Base-by-base conservation (phyloP, 2,888 invertebrate genomes). In the Microctonus brassicae region DNA sequence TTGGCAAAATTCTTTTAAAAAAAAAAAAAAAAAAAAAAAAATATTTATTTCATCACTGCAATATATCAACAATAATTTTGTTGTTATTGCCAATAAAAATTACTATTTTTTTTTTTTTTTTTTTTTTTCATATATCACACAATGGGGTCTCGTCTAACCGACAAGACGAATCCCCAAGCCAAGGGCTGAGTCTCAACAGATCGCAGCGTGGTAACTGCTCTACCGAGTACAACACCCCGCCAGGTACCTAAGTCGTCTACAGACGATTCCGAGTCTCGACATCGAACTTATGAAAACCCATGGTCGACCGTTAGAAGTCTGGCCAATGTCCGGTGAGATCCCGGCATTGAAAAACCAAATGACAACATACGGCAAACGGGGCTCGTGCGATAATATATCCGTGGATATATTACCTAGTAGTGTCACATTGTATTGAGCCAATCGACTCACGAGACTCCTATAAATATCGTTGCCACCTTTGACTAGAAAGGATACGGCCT, bases 401-500 rank as follows among this genome's bases (percentile, higher is more conserved):
- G 71, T 62, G 66, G 52, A 76, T 66, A 69, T 63, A 68, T 52
- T 74, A 74, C 78, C 76, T 77, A 77, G 75, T 78, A 74, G 67
- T 53, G 24, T 87, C 88, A 88, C 88, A 88, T 82, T 87, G 87
- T 88, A 86, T 88, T 86, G 87, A 88, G 87, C 88, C 88, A 88
- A 84, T 80, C 87, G 87, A 87, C 86, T 87, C 88, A 84, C 87
- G 86, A 86, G 84, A 83, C 88, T 87, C 87, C 84, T 83, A 83
- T 81, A 81, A 75, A 83, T 87, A 89, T 88, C 88, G 84, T 87
- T 86, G 87, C 88, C 88, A 84, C 83, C 89, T 88, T 88, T 87
- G 88, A 86, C 90, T 90, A 90, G 91, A 88, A 86, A 88, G 91
- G 90, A 90, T 91, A 90, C 90, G 89, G 90, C 89, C 90, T 91